Evolutionary conservation across 2,113 vertebrate genomes (phyloP).

Genomic region (Myotis yumanensis): DNA sequence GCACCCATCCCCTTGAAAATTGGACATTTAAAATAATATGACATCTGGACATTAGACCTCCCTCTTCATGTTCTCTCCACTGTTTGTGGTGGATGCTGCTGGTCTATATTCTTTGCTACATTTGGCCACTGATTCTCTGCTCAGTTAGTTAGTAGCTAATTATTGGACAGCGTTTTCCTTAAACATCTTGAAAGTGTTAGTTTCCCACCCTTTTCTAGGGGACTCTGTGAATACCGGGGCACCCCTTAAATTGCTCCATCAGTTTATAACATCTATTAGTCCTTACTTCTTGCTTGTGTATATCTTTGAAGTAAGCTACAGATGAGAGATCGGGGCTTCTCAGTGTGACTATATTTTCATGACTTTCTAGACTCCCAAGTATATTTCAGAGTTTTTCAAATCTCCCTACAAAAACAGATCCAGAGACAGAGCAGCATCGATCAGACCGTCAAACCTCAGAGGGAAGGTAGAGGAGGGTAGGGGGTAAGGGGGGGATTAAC

Average conservation of each 20-base stretch:
- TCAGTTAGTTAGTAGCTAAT: neutral
- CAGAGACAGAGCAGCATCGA: no score
- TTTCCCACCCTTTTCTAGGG: neutral
- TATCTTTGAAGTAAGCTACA: neutral
- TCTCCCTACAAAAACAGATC: neutral
- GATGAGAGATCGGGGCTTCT: neutral
- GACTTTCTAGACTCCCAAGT: neutral
- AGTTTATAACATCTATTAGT: neutral
- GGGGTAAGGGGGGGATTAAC: no score
- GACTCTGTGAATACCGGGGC: neutral
- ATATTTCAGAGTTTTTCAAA: neutral
- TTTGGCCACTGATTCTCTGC: neutral
- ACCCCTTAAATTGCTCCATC: neutral
- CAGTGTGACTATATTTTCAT: neutral
- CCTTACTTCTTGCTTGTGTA: neutral
- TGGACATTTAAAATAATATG: neutral
- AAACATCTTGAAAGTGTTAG: neutral
- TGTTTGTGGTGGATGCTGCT: neutral
- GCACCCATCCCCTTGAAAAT: neutral
- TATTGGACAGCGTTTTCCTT: neutral
- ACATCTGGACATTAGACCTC: neutral
- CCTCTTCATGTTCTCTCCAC: neutral
- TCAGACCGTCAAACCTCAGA: no score
- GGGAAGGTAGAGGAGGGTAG: no score
- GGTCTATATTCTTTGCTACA: neutral